Conservation (phyloP, 2,888 invertebrate species). For the Zygaena filipendulae region DNA sequence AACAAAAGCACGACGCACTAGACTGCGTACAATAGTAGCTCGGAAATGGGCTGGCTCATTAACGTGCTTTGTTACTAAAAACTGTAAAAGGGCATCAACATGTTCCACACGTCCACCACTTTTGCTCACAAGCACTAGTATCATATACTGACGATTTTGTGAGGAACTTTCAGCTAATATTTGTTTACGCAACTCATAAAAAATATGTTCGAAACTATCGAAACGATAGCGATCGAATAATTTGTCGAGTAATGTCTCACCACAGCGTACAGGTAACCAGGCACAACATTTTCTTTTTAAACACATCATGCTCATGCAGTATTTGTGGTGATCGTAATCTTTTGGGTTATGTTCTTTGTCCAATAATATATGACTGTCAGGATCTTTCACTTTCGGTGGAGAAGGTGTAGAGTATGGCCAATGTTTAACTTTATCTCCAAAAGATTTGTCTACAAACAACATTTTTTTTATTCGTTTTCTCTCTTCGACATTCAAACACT, state of each 20-base stretch:
- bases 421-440: conserved; percentile 22
- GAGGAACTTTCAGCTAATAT: conserved; percentile 26
- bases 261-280: neutral
- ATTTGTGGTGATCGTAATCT: too few species aligned
- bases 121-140: conserved; percentile 45
- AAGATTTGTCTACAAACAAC: conserved; percentile 30
- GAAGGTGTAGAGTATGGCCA: conserved; percentile 24
- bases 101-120: conserved; percentile 35
- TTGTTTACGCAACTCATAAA: conserved; percentile 30
- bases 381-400: conserved; percentile 5
- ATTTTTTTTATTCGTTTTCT: conserved; percentile 27
- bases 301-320: neutral
- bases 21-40: conserved; percentile 39
- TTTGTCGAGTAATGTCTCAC: conserved; percentile 26
- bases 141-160: conserved; percentile 35
- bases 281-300: neutral
- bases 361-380: conserved; percentile 24
- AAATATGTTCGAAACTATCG: conserved; percentile 28
- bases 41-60: conserved; percentile 38
- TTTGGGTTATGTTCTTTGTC: too few species aligned
- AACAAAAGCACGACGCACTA: conserved; percentile 33
- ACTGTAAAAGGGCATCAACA: too few species aligned
- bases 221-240: conserved; percentile 40
- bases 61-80: conserved; percentile 25
- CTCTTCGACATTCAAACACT: conserved; percentile 23